Evolutionary conservation across 2,797 vertebrate genomes (phyloP).

Genomic region (Siniperca undulata): DNA sequence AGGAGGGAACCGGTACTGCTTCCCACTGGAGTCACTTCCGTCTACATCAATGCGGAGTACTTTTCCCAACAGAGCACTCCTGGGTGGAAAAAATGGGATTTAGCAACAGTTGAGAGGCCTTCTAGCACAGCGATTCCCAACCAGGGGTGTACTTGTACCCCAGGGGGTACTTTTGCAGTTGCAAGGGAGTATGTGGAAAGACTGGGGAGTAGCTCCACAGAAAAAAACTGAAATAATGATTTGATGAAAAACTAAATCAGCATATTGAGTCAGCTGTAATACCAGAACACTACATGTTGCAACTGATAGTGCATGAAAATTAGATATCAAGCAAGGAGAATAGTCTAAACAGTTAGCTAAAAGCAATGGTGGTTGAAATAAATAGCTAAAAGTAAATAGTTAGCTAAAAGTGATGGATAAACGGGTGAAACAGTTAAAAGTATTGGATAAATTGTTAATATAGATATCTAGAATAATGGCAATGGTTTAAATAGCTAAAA

Average conservation of each 20-base stretch:
- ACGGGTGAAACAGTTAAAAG: background rate
- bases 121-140: background rate
- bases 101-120: background rate
- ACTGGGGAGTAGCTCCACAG: background rate
- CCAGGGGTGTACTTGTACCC: background rate
- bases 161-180: background rate
- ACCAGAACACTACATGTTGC: background rate
- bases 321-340: background rate
- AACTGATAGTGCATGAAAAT: background rate
- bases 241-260: no score
- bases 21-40: slow-evolving; percentile 62
- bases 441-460: background rate
- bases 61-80: slow-evolving; percentile 90
- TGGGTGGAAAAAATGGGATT: slow-evolving; percentile 52
- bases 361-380: background rate
- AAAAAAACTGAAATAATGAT: no score
- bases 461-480: no score
- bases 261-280: background rate
- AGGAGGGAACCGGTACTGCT: slow-evolving; percentile 82
- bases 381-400: background rate
- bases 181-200: background rate
- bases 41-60: slow-evolving; percentile 89
- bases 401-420: background rate
- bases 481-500: background rate
- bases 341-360: background rate